Percentiles rank a stretch among this genome's conserved stretches.
These are phyloP conservation scores for Drosophila tanythrix DNA, from an alignment of 2,888 invertebrate genomes.

Conservation along the genomic window DNA sequence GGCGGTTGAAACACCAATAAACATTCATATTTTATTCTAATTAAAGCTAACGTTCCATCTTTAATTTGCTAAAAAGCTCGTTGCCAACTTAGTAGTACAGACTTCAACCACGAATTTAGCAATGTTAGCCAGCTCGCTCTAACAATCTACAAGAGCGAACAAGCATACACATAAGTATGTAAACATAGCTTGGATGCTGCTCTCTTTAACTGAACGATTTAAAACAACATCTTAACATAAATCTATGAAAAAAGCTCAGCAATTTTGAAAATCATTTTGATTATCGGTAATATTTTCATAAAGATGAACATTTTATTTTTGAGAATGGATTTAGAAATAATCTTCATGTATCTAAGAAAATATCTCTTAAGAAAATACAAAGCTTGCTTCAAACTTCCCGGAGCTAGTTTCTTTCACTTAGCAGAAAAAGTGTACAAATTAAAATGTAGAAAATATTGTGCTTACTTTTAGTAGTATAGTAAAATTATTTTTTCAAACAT, in stretches of 20 bases:
- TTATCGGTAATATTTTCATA: background rate
- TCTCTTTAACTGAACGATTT: background rate
- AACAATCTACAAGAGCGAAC: background rate
- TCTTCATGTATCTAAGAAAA: background rate
- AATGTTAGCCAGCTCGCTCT: background rate
- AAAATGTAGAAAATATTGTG: background rate
- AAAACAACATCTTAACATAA: background rate
- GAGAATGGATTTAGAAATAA: background rate
- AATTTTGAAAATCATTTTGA: background rate
- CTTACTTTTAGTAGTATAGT: background rate
- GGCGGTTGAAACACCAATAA: background rate
- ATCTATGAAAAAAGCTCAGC: background rate
- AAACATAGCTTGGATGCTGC: background rate
- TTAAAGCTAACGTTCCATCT: no score
- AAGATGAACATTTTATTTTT: background rate
- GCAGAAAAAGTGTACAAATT: background rate
- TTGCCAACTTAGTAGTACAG: background rate
- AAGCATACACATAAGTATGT: background rate
- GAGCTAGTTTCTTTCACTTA: background rate
- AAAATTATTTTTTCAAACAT: background rate
- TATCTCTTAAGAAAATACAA: background rate
- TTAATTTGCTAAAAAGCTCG: background rate
- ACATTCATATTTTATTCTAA: no score
- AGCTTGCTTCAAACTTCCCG: no score
- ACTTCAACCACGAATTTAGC: constrained; percentile 11